Percentiles rank a stretch among this genome's conserved stretches.
These are phyloP conservation scores for Ambastaia sidthimunki DNA, from an alignment of 2,797 vertebrate genomes.

Conservation along the genomic window DNA sequence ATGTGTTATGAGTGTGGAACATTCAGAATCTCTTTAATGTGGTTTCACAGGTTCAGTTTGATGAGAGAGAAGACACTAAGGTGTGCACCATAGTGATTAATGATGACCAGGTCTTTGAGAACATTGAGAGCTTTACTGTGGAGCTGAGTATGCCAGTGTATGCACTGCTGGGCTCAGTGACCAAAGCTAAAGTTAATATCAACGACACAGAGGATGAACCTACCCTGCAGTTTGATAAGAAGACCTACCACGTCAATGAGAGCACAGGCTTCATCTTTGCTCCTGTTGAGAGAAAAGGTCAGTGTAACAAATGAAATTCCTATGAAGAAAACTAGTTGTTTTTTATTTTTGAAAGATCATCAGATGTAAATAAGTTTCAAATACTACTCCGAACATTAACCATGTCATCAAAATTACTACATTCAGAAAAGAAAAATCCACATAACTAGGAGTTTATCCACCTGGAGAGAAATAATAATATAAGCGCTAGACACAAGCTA, in stretches of 20 bases:
- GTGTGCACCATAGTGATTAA: slow-evolving; percentile 89
- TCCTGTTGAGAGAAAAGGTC: slow-evolving; percentile 90
- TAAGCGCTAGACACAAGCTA: no score
- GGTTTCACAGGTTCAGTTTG: slow-evolving; percentile 91
- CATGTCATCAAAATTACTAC: no score
- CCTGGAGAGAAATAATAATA: no score
- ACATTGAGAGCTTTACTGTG: slow-evolving; percentile 84
- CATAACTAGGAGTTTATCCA: no score
- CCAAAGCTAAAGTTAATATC: slow-evolving; percentile 82
- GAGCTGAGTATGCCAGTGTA: slow-evolving; percentile 97
- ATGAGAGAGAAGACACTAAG: slow-evolving; percentile 92
- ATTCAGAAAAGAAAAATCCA: no score
- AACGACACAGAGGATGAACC: slow-evolving; percentile 91
- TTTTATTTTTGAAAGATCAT: neutral
- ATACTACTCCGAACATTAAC: neutral
- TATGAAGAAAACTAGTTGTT: neutral
- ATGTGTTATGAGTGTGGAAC: neutral
- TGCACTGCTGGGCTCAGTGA: slow-evolving; percentile 86
- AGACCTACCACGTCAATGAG: slow-evolving; percentile 87
- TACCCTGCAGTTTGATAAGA: slow-evolving; percentile 90
- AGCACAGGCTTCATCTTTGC: slow-evolving; percentile 82
- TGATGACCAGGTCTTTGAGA: slow-evolving; percentile 89
- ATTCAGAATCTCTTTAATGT: neutral
- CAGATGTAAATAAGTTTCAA: neutral
- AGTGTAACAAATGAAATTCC: slow-evolving; percentile 2